A percentile compares a stretch with the other conserved stretches of the same genome.
phyloP scores from a whole-genome alignment of 2,797 vertebrate genomes.

The Siniperca scherzeri region DNA sequence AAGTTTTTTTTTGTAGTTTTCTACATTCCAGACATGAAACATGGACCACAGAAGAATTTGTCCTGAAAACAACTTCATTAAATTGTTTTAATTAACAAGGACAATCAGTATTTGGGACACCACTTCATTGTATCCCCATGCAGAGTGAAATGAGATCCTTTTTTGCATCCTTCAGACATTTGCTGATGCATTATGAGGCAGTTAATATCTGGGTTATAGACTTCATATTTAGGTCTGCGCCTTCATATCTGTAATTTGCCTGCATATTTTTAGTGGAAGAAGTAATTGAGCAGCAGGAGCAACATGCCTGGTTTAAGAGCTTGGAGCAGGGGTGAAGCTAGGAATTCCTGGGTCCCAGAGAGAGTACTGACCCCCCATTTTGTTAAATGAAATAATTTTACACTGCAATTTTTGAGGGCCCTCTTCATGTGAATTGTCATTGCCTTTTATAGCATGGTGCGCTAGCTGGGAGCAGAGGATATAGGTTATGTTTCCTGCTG shows the following conservation, averaged over 20 bases:
- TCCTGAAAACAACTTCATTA: slow-evolving; percentile 48
- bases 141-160: slow-evolving; percentile 21
- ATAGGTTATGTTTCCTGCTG: slow-evolving; percentile 49
- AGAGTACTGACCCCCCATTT: not conserved
- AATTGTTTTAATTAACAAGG: slow-evolving; percentile 45
- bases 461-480: slow-evolving; percentile 44
- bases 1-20: not conserved
- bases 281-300: slow-evolving; percentile 49
- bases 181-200: slow-evolving; percentile 16
- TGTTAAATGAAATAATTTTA: slow-evolving; percentile 15
- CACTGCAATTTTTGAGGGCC: slow-evolving; percentile 18
- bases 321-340: slow-evolving; percentile 19
- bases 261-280: slow-evolving; percentile 49
- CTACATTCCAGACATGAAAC: not conserved
- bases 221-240: slow-evolving; percentile 59
- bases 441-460: slow-evolving; percentile 21
- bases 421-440: slow-evolving; percentile 40
- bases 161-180: slow-evolving; percentile 20
- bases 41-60: slow-evolving; percentile 14
- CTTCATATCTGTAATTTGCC: slow-evolving; percentile 55
- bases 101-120: slow-evolving; percentile 40
- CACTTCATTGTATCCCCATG: slow-evolving; percentile 8
- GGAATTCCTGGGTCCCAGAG: not conserved
- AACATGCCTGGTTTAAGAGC: slow-evolving; percentile 19
- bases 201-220: slow-evolving; percentile 55